Base-by-base conservation (phyloP, 2,888 invertebrate genomes). In the Blera fallax region DNA sequence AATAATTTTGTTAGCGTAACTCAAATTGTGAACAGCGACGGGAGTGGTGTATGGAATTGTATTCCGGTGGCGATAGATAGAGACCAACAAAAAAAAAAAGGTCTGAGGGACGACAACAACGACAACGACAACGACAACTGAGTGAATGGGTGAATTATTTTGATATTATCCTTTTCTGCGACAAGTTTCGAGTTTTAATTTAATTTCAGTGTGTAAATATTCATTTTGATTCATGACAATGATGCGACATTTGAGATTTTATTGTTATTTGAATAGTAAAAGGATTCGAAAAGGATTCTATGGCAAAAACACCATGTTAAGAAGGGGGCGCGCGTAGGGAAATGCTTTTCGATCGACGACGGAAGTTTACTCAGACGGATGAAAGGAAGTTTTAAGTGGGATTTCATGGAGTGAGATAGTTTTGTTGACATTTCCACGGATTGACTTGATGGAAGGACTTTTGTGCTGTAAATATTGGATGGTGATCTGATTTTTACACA, bases 171-270 rank as follows among this genome's bases (percentile, higher is more conserved):
- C 81, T 76, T 85, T 85, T 81, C 81, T 76, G 67, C 32, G 85
- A 85, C 77, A 85, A 85, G 85, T 81, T 85, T 76, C 81, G 65
- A 77, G 85, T 85, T 85, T 85, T 85, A 85, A 85, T 85, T 85
- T 85, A 85, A 77, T 76, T 85, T 85, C 76, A 81, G 76, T 85
- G 85, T 81, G 85, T 85, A 85, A 85, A 85, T 85, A 85, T 85
- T 85, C 85, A 85, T 85, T 85, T 67, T 81, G 85, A 81, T 81
- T 81, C 81, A 81, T 77, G 85, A 85, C 81, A 80, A 85, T 77
- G 77, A 80, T 85, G 81, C 85, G 85, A 81, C 81, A 85, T 85
- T 81, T 85, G 76, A 81, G 76, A 81, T 85, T 85, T 85, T 76
- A 85, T 85, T 85, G 85, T 81, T 85, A 70, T 85, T 85, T 85